Evolutionary conservation across 2,113 vertebrate species (phyloP).

Genomic region (Passer domesticus): DNA sequence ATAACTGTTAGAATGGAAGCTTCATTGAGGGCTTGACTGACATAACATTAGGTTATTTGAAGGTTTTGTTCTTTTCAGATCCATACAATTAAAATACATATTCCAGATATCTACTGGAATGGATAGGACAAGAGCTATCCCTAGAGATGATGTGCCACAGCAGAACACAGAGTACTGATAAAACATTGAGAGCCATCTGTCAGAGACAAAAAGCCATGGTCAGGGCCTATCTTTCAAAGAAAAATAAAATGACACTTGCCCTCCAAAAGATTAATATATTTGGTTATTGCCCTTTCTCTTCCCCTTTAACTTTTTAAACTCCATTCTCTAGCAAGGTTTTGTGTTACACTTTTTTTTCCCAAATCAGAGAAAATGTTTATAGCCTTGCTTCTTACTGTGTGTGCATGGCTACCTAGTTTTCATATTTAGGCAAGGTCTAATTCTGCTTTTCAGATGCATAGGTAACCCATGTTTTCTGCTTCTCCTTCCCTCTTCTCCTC

Average conservation of each 20-base stretch:
- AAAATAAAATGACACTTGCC: conserved; percentile 44
- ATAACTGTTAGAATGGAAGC: not conserved
- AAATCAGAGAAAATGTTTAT: not conserved
- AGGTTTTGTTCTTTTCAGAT: conserved; percentile 13
- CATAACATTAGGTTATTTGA: not conserved
- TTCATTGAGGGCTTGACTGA: not conserved
- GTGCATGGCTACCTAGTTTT: not conserved
- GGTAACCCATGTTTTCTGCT: not conserved
- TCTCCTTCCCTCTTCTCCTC: not conserved
- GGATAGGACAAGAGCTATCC: not conserved
- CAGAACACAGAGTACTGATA: conserved; percentile 50
- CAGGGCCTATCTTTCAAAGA: conserved; percentile 45
- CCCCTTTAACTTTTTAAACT: not conserved
- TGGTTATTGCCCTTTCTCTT: conserved; percentile 24
- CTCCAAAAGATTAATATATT: conserved; percentile 48
- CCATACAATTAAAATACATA: conserved; percentile 27
- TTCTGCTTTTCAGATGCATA: not conserved
- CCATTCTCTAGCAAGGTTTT: not conserved
- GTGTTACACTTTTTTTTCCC: not conserved
- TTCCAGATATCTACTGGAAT: conserved; percentile 17
- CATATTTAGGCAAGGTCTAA: not conserved
- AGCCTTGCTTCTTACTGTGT: not conserved
- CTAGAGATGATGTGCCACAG: conserved; percentile 20
- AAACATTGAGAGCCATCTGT: conserved; percentile 49
- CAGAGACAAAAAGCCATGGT: conserved; percentile 48